phyloP scores from a whole-genome alignment of 1,140 invertebrate species.

The Periplaneta americana region DNA sequence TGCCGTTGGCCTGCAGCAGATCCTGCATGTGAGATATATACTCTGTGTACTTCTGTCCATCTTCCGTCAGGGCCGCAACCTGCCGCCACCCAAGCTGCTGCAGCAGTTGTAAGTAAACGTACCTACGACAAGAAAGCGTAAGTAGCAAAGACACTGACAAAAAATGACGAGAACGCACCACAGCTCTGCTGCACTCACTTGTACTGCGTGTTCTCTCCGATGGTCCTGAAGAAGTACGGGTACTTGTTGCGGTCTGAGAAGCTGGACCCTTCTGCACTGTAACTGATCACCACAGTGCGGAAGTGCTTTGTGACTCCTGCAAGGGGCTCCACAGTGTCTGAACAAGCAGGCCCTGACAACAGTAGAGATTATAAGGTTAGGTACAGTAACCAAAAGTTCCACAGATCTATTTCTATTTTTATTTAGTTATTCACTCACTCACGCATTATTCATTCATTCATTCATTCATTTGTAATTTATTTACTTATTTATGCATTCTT shows the following conservation, averaged over 20 bases:
- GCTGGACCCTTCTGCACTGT: conserved; percentile 70
- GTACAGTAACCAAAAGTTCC: too few relatives aligned
- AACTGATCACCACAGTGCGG: conserved; percentile 71
- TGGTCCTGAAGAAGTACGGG: conserved; percentile 79
- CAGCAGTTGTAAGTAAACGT: conserved; percentile 62
- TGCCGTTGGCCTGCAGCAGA: conserved; percentile 51
- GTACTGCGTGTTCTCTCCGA: conserved; percentile 73
- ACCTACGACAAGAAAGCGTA: conserved; percentile 32
- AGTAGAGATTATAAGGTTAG: too few relatives aligned
- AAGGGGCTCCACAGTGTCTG: conserved; percentile 76
- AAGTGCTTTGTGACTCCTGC: conserved; percentile 76
- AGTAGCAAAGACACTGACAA: neutral
- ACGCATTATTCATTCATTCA: too few relatives aligned
- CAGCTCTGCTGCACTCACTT: conserved; percentile 38
- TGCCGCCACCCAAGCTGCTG: conserved; percentile 60
- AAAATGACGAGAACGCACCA: neutral
- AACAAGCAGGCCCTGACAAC: conserved; percentile 66
- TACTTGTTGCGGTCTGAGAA: conserved; percentile 65
- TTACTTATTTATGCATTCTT: too few relatives aligned
- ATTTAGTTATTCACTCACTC: too few relatives aligned
- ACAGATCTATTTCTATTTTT: too few relatives aligned
- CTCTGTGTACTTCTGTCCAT: conserved; percentile 74
- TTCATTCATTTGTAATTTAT: too few relatives aligned
- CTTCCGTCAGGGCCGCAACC: conserved; percentile 69
- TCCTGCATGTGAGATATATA: conserved; percentile 69